These are phyloP conservation scores for Troides helena DNA, from an alignment of 2,888 invertebrate genomes.

Conservation along the genomic window DNA sequence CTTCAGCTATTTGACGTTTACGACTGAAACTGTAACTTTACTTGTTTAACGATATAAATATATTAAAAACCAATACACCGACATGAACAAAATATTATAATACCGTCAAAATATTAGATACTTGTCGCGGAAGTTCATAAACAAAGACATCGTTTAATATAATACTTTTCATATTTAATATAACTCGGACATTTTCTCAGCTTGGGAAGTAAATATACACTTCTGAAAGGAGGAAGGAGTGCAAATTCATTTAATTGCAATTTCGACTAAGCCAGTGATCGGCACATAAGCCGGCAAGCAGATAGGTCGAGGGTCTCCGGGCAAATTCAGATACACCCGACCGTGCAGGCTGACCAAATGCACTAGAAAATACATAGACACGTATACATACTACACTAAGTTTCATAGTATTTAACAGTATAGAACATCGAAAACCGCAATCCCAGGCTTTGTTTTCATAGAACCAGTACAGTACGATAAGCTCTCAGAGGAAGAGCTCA, in stretches of 20 bases:
- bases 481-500: constrained; percentile 2
- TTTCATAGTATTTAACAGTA: constrained; percentile 53
- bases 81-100: constrained; percentile 8
- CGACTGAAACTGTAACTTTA: constrained; percentile 18
- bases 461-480: constrained; percentile 33
- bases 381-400: constrained; percentile 39
- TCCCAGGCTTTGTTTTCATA: constrained; percentile 30
- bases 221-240: constrained; percentile 40
- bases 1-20: constrained; percentile 19
- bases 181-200: neutral
- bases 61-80: constrained; percentile 6
- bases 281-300: constrained; percentile 62
- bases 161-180: neutral
- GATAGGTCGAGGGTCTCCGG: constrained; percentile 56
- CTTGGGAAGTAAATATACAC: constrained; percentile 19
- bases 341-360: constrained; percentile 40
- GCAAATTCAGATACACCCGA: constrained; percentile 50
- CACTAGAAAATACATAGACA: constrained; percentile 41
- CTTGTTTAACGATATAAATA: constrained; percentile 20
- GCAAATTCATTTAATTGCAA: constrained; percentile 66
- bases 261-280: constrained; percentile 66
- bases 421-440: constrained; percentile 36
- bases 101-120: neutral
- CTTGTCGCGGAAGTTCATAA: constrained; percentile 3
- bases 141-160: neutral